Evolutionary conservation across 2,888 invertebrate genomes (phyloP).

Genomic region (Hirtodrosophila confusa): DNA sequence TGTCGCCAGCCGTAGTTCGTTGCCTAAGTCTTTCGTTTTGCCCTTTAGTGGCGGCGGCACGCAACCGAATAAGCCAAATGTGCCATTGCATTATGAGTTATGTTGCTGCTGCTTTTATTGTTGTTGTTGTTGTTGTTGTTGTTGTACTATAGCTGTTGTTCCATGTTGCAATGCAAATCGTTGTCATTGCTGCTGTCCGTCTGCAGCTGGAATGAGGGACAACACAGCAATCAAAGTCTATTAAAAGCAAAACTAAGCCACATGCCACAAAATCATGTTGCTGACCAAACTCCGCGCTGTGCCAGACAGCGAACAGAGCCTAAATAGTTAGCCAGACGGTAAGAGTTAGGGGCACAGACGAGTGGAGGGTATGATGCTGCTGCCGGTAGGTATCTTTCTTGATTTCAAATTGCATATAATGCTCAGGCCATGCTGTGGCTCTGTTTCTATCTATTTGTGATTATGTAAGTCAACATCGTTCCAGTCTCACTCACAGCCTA

Average conservation of each 20-base stretch:
- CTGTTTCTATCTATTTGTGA: slow-evolving; percentile 54
- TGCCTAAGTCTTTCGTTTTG: slow-evolving; percentile 71
- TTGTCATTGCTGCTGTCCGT: slow-evolving; percentile 43
- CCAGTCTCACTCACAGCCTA: slow-evolving; percentile 35
- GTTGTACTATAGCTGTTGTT: slow-evolving; percentile 21
- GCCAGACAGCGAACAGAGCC: slow-evolving; percentile 11
- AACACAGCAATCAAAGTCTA: slow-evolving; percentile 67
- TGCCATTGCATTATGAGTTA: slow-evolving; percentile 74
- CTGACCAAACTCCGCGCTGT: slow-evolving; percentile 46
- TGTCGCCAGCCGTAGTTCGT: slow-evolving; percentile 45
- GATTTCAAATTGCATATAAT: slow-evolving; percentile 63
- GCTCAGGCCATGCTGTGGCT: slow-evolving; percentile 30
- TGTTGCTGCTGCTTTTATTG: slow-evolving; percentile 20
- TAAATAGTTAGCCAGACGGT: slow-evolving; percentile 32
- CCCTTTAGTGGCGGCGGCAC: slow-evolving; percentile 52
- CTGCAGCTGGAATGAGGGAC: slow-evolving; percentile 46
- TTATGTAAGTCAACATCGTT: slow-evolving; percentile 59
- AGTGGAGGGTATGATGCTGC: slow-evolving; percentile 14
- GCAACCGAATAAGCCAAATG: slow-evolving; percentile 56
- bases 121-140: slow-evolving; percentile 21
- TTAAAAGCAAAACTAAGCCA: slow-evolving; percentile 77
- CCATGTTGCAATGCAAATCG: slow-evolving; percentile 75
- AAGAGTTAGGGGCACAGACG: not conserved
- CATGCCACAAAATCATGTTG: slow-evolving; percentile 72
- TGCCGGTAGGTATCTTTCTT: slow-evolving; percentile 59